Base-by-base conservation (phyloP, 2,113 vertebrate species). In the Sorex araneus region DNA sequence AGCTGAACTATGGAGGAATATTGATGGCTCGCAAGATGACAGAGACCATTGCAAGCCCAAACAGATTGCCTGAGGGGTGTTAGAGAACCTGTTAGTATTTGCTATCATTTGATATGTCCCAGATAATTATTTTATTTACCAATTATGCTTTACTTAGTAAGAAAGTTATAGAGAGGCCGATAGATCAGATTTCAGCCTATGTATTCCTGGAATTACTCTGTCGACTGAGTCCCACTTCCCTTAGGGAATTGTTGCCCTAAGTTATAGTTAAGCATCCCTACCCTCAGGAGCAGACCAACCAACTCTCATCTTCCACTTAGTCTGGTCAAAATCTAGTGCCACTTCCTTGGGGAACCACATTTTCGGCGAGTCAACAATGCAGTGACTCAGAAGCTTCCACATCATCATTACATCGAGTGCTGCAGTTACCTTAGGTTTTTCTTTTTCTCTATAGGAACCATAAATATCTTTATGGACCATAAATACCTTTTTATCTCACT, bases 71-170 rank as follows among this genome's bases (percentile, higher is more conserved):
- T 89, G 11, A 66, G 85, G 92, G 12, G 28, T 63, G 34, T 2
- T 70, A 57, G 77, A 91, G 57, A 93, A 89, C 21, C 60, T 16
- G 8, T 40, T 90, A 71, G 28, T 64, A 63, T 47, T 54, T 71
- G 16, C 30, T 78, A 19, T 3, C 60, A 76, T 64, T 89, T 84
- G 47, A n/a, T 6, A 30, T 63, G 9, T 47, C 80, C 23, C 23
- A 57, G 15, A 32, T 75, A 47, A 84, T 50, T 84, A 32, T 77
- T 47, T 45, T 36, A 10, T 57, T 34, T 30, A 32, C 74, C 11
- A 15, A 27, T 78, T 74, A 83, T 63, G 73, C 57, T 54, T 47
- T 75, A 50, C 25, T 27, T 70, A 32, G 27, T 21, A 21, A 25
- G 32, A 23, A 40, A 73, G 28, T 73, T 57, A 45, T 10, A 66